phyloP scores from a whole-genome alignment of 2,888 invertebrate species.

The Nymphalis polychloros region DNA sequence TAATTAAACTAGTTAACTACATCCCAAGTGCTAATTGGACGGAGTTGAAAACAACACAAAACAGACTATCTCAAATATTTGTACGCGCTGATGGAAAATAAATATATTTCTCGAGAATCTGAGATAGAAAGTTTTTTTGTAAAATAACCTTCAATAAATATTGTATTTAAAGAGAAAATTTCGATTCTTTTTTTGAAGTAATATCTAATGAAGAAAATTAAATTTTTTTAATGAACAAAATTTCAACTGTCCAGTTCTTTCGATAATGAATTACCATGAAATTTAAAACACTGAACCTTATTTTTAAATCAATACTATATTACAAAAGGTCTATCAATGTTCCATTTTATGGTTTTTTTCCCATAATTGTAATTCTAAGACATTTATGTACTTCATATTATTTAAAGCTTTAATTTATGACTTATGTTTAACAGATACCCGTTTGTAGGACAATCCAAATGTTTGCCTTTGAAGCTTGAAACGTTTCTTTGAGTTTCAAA shows the following conservation, averaged over 20 bases:
- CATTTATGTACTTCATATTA: background rate
- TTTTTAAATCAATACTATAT: background rate
- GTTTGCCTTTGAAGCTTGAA: conserved; percentile 24
- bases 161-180: no score
- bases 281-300: background rate
- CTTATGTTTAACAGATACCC: conserved; percentile 9
- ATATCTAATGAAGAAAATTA: background rate
- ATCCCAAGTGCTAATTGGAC: conserved; percentile 39
- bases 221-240: background rate
- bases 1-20: conserved; percentile 42
- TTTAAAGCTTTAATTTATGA: conserved; percentile 14
- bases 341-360: background rate
- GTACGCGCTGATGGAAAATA: conserved; percentile 55
- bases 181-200: background rate
- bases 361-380: no score
- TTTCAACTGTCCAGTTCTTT: background rate
- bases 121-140: background rate
- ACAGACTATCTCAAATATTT: conserved; percentile 54
- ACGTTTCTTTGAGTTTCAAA: conserved; percentile 29
- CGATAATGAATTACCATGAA: background rate
- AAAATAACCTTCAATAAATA: no score
- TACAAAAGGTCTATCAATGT: background rate
- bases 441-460: conserved; percentile 26
- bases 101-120: conserved; percentile 42
- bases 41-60: conserved; percentile 46